Evolutionary conservation across 2,797 vertebrate genomes (phyloP), one percentile per base, ranked within the genome.

Genomic region (Macropodus opercularis): DNA sequence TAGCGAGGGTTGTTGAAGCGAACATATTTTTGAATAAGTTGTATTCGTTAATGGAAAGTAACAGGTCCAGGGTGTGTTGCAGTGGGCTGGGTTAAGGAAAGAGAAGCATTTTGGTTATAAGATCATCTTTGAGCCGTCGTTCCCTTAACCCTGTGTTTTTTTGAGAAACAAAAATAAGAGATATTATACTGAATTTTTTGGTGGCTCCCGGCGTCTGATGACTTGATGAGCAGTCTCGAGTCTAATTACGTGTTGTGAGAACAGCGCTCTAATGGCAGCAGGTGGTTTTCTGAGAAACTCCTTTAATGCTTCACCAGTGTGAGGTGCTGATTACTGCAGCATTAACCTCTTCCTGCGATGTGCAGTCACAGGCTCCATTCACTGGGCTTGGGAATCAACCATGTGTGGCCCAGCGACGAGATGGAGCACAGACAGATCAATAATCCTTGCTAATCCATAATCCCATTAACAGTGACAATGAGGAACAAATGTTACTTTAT

Each of bases 361-460:
- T 4, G 35, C 13, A 31, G 48, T 42, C 47, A 41, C 47, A 65
- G 48, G 3, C 63, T 59, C 23, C 19, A 39, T 50, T 68, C 42
- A 35, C 18, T n/a, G 12, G 26, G 41, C 75, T 71, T 87, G 91
- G 86, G 87, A 91, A 85, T 48, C 66, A 42, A 23, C 75, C 87
- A 92, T 90, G 81, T 91, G 90, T 70, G 51, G 35, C 35, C 11
- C 49, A 40, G n/a, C 40, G 42, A 72, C 54, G 54, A 71, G 51
- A 54, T 11, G 19, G 70, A 49, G 67, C 62, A 59, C 50, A 80
- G 76, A 84, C 69, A 4, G 78, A 90, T 91, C 89, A 85, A 90
- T 91, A 87, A 90, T 87, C 82, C 83, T 43, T 42, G 38, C 48
- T 87, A 85, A 88, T 64, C 72, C 79, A 62, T 81, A 85, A 87